These are phyloP conservation scores for Andricus grossulariae DNA, from an alignment of 1,140 invertebrate species.

Conservation along the genomic window DNA sequence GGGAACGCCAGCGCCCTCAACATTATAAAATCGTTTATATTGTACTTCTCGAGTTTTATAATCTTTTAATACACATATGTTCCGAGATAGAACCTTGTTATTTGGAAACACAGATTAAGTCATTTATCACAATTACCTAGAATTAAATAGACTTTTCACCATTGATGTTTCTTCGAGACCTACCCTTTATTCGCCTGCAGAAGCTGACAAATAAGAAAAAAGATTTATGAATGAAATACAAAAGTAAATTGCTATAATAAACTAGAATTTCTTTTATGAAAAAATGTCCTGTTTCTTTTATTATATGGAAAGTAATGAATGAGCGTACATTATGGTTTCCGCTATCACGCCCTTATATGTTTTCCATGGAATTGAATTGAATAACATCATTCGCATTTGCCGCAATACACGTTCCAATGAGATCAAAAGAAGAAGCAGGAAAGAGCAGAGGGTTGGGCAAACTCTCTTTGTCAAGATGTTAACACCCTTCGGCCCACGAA, in stretches of 20 bases:
- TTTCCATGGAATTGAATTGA: slow-evolving; percentile 5
- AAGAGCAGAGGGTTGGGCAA: slow-evolving; percentile 16
- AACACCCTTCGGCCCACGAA: slow-evolving; percentile 10
- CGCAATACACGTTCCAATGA: not conserved
- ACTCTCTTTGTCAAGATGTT: slow-evolving; percentile 30
- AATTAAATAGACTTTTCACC: too few relatives aligned
- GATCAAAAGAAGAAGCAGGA: slow-evolving; percentile 12
- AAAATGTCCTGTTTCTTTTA: not conserved
- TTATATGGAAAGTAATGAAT: not conserved
- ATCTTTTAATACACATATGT: not conserved
- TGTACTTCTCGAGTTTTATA: not conserved
- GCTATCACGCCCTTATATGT: not conserved
- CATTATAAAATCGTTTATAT: not conserved
- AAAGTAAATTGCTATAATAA: too few relatives aligned
- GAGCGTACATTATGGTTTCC: not conserved
- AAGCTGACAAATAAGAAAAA: too few relatives aligned
- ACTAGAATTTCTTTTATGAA: not conserved
- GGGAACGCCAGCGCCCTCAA: not conserved
- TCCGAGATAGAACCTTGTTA: too few relatives aligned
- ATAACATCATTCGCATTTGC: slow-evolving; percentile 4
- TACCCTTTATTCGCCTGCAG: too few relatives aligned
- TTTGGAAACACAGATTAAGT: too few relatives aligned
- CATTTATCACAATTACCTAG: too few relatives aligned
- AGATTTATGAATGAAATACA: too few relatives aligned
- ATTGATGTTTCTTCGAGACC: too few relatives aligned